These are phyloP conservation scores for Coremacera marginata DNA, from an alignment of 2,888 invertebrate species.

Conservation along the genomic window DNA sequence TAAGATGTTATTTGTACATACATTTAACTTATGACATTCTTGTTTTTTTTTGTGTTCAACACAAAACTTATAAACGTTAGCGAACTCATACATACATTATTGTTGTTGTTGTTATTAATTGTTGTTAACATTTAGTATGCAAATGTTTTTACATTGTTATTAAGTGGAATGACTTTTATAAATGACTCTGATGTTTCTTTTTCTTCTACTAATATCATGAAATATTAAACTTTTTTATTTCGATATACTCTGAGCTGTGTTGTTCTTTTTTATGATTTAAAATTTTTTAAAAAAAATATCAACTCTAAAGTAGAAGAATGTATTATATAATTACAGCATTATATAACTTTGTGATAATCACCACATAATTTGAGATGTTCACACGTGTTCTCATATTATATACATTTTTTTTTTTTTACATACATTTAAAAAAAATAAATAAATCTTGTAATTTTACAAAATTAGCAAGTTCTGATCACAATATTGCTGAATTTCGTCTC, in stretches of 20 bases:
- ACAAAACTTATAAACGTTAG: background rate
- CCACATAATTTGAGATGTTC: background rate
- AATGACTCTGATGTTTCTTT: background rate
- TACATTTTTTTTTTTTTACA: background rate
- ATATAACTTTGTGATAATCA: background rate
- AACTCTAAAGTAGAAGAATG: background rate
- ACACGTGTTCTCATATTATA: background rate
- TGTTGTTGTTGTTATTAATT: slow-evolving; percentile 36
- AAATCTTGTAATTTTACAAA: slow-evolving; percentile 24
- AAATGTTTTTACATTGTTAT: background rate
- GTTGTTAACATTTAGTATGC: slow-evolving; percentile 53
- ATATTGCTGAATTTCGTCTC: slow-evolving; percentile 21
- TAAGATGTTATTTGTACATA: no score
- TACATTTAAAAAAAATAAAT: slow-evolving; percentile 12
- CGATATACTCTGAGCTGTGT: background rate
- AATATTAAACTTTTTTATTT: background rate
- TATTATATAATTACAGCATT: no score
- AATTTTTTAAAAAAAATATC: background rate
- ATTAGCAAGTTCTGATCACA: slow-evolving; percentile 40
- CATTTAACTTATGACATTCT: background rate
- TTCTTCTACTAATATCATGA: background rate
- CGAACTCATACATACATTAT: background rate
- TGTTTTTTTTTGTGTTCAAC: background rate
- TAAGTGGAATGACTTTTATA: slow-evolving; percentile 17
- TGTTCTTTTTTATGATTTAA: background rate